These are phyloP conservation scores for Cyrtodaria siliqua DNA, from an alignment of 2,888 invertebrate species.

Conservation along the genomic window DNA sequence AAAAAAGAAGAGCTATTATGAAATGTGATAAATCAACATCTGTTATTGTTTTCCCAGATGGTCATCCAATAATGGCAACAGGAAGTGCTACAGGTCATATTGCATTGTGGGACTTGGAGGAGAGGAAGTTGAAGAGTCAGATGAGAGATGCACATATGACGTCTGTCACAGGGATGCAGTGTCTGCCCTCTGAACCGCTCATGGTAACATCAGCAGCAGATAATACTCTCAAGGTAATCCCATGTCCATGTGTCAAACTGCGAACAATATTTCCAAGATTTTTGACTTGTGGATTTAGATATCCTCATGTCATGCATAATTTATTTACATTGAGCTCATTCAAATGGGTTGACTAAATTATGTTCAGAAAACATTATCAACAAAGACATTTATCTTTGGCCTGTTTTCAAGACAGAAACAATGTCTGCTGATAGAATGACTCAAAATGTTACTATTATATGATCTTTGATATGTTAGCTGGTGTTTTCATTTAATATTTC, in stretches of 20 bases:
- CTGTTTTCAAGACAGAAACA: no score
- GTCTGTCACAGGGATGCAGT: slow-evolving; percentile 92
- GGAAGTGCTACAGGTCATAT: slow-evolving; percentile 94
- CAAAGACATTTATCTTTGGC: no score
- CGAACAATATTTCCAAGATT: no score
- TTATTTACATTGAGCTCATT: background rate
- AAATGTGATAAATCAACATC: no score
- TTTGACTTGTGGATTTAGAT: no score
- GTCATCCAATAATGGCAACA: slow-evolving; percentile 94
- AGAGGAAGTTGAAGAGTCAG: slow-evolving; percentile 91
- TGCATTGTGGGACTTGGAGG: slow-evolving; percentile 95
- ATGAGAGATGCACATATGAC: slow-evolving; percentile 91
- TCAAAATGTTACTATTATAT: no score
- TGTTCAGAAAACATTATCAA: background rate
- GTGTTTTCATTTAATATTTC: no score
- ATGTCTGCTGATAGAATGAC: no score
- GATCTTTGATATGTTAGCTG: no score
- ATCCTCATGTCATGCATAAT: no score
- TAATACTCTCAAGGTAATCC: slow-evolving; percentile 93
- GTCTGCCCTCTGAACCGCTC: slow-evolving; percentile 95
- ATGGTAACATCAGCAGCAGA: slow-evolving; percentile 97
- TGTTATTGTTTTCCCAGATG: slow-evolving; percentile 90
- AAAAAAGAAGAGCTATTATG: no score
- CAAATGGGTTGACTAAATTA: background rate
- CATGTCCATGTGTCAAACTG: no score